These are phyloP conservation scores for Arrhamphus sclerolepis DNA, from an alignment of 2,797 vertebrate species.

Conservation along the genomic window DNA sequence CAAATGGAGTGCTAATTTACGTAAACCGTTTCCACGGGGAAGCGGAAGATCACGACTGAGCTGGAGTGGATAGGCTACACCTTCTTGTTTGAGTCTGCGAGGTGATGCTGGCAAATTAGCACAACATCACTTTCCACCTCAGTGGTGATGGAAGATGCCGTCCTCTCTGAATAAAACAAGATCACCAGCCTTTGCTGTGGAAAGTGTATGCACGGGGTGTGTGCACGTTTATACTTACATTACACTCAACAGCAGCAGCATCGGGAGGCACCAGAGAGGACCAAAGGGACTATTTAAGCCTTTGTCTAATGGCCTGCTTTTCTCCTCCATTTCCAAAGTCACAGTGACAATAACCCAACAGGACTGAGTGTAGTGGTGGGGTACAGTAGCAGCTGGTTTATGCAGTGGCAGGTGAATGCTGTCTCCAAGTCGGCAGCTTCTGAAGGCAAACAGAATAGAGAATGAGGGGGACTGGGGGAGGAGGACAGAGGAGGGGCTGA, in stretches of 20 bases:
- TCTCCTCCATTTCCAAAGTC: conserved; percentile 52
- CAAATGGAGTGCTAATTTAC: too few species aligned
- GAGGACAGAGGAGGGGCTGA: conserved; percentile 25
- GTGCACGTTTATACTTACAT: not conserved
- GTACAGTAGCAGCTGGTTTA: conserved; percentile 77
- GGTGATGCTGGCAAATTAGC: not conserved
- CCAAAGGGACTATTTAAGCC: conserved; percentile 46
- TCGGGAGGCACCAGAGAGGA: conserved; percentile 54
- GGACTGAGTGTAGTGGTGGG: conserved; percentile 20
- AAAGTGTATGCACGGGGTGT: conserved; percentile 7
- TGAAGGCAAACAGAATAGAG: conserved; percentile 47
- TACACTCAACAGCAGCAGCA: conserved; percentile 36
- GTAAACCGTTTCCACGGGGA: too few species aligned
- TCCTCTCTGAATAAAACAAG: not conserved
- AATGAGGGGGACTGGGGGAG: conserved; percentile 12
- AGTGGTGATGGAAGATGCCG: not conserved
- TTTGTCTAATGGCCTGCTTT: conserved; percentile 61
- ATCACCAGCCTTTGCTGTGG: conserved; percentile 9
- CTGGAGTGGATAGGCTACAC: too few species aligned
- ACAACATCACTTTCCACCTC: not conserved
- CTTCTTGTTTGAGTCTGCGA: too few species aligned
- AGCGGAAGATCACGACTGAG: too few species aligned
- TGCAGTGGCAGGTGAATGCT: conserved; percentile 78
- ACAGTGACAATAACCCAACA: conserved; percentile 60
- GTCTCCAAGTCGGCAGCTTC: conserved; percentile 67